Evolutionary conservation across 2,113 vertebrate species (phyloP), one percentile per base, ranked within the genome.

Genomic region (Tinamus guttatus): DNA sequence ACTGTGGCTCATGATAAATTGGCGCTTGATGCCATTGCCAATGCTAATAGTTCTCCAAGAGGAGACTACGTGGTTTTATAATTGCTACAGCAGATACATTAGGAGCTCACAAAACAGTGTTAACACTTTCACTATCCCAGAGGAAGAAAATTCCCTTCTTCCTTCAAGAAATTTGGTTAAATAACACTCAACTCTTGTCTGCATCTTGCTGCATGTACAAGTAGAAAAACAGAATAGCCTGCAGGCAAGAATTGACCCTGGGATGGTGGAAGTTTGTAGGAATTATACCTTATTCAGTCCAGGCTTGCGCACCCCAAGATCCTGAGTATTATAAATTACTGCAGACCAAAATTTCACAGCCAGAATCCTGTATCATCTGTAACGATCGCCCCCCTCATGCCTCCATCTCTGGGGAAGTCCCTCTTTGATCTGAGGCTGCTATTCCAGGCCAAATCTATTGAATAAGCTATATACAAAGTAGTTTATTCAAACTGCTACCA

Each of bases 1-100:
- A 84, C 70, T 24, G 65, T 86, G 65, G 82, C 52, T 94, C 58
- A 64, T 95, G 95, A 95, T 74, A 59, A 96, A 96, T 90, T 87
- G 92, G 83, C 85, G 85, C 80, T 92, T 88, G 67, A 84, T 95
- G 80, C 81, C 88, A 65, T 81, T 89, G 81, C 47, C 76, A 88
- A 32, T 73, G 73, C 56, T 93, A 85, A 87, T 59, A 93, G 74
- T 74, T 90, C 67, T 95, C 83, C 54, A 79, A 92, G 93, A 93
- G 70, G 36, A 89, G 24, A 85, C 30, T 59, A 63, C 86, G 82
- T 70, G 65, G 67, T 32, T 93, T 90, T 87, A 85, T 93, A 95
- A 96, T 95, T 96, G 93, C 77, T 87, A 59, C 40, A 88, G 60
- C 65, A 93, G 70, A 58, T 69, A 90, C n/a, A 22, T 41, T 28